These are phyloP conservation scores for Pelecanus crispus DNA, from an alignment of 2,113 vertebrate species.

Conservation along the genomic window DNA sequence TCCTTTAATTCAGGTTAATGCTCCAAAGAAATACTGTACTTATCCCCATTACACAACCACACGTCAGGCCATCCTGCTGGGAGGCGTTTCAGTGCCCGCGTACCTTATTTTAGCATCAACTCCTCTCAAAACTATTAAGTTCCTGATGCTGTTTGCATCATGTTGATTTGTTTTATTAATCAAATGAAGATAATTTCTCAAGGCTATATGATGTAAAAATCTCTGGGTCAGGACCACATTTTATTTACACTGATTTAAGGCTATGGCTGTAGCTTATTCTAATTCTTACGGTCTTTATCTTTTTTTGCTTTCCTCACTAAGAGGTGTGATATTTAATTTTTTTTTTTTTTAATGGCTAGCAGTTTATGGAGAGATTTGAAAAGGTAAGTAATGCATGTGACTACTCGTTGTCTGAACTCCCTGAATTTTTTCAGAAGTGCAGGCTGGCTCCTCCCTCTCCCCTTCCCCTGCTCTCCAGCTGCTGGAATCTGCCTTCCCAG, in stretches of 20 bases:
- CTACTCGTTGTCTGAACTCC: background rate
- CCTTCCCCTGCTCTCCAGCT: background rate
- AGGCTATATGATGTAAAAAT: background rate
- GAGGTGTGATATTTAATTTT: background rate
- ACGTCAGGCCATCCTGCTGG: background rate
- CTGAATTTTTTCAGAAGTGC: background rate
- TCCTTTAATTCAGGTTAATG: conserved; percentile 57
- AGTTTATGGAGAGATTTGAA: background rate
- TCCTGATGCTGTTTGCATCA: background rate
- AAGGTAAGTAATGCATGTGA: background rate
- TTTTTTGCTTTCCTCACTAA: background rate
- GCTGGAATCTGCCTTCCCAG: background rate
- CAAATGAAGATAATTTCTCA: background rate
- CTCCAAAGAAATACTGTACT: background rate
- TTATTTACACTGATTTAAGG: background rate
- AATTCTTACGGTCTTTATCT: background rate
- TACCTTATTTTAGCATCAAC: background rate
- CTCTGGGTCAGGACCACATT: background rate
- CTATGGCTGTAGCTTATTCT: background rate
- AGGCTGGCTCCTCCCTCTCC: background rate
- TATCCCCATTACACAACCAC: conserved; percentile 24
- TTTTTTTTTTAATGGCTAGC: background rate
- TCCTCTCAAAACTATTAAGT: background rate
- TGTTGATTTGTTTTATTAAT: background rate
- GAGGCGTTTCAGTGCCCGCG: background rate